phyloP scores from a whole-genome alignment of 2,113 vertebrate genomes.

The Apistogramma diplotaenia region DNA sequence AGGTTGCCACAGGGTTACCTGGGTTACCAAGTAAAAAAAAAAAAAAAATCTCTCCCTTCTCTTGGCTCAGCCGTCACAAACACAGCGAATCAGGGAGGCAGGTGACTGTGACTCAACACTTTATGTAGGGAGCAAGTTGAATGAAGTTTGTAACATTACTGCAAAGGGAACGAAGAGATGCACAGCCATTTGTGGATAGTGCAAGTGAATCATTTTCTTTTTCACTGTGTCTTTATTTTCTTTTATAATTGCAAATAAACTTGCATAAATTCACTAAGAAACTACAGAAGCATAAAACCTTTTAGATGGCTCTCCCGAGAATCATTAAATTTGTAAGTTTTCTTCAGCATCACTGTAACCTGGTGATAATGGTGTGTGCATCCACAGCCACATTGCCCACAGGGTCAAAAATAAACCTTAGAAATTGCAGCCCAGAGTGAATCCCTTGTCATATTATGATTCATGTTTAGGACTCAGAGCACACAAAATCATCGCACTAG shows the following conservation, averaged over 20 bases:
- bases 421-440: neutral
- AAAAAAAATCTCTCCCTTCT: no score
- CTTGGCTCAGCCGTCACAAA: neutral
- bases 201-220: neutral
- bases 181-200: neutral
- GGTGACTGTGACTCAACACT: neutral
- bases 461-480: no score
- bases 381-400: neutral
- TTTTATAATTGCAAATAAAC: neutral
- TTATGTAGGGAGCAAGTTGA: neutral
- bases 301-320: neutral
- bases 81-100: neutral
- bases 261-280: neutral
- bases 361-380: neutral
- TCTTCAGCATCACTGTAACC: neutral
- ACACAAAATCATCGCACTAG: neutral
- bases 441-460: neutral
- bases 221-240: neutral
- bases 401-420: neutral
- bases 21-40: no score
- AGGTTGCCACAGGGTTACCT: neutral
- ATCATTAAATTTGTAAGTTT: neutral
- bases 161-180: neutral
- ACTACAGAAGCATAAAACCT: neutral
- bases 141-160: neutral